Evolutionary conservation across 2,888 invertebrate genomes (phyloP).

Genomic region (Caenorhabditis sp.): DNA sequence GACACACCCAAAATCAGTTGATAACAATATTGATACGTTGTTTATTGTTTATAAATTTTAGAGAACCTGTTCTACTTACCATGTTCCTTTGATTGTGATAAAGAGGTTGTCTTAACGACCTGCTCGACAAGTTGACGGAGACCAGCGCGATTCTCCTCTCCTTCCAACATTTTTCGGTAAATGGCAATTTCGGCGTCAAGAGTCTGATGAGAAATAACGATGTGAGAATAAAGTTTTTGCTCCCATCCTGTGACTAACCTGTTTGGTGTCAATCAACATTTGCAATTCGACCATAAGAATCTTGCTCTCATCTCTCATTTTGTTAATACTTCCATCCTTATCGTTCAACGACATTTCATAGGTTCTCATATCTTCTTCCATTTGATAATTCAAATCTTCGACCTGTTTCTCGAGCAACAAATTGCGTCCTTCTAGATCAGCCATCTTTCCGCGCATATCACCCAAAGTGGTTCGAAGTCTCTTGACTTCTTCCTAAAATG

Average conservation of each 20-base stretch:
- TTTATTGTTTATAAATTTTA: slow-evolving; percentile 1
- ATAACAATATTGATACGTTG: slow-evolving; percentile 14
- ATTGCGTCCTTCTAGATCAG: slow-evolving; percentile 74
- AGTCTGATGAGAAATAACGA: slow-evolving; percentile 66
- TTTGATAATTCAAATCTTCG: slow-evolving; percentile 72
- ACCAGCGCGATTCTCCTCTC: slow-evolving; percentile 74
- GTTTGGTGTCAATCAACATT: slow-evolving; percentile 74
- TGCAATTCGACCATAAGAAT: slow-evolving; percentile 72
- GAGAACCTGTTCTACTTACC: slow-evolving; percentile 39
- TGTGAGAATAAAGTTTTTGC: slow-evolving; percentile 2
- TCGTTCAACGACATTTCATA: slow-evolving; percentile 72
- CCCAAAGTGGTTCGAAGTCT: slow-evolving; percentile 72
- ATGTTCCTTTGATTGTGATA: slow-evolving; percentile 61
- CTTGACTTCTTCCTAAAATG: slow-evolving; percentile 65
- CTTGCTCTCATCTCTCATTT: slow-evolving; percentile 71
- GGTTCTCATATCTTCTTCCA: slow-evolving; percentile 71
- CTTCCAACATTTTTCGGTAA: slow-evolving; percentile 75
- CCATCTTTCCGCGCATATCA: slow-evolving; percentile 73
- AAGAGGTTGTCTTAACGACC: slow-evolving; percentile 67
- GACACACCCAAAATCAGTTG: slow-evolving; percentile 29
- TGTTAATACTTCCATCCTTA: slow-evolving; percentile 70
- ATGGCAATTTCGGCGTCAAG: slow-evolving; percentile 75
- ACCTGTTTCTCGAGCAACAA: slow-evolving; percentile 73
- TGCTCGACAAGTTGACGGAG: slow-evolving; percentile 70
- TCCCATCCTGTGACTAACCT: slow-evolving; percentile 47